phyloP scores from a whole-genome alignment of 1,140 invertebrate species.

The Bilobella aurantiaca region DNA sequence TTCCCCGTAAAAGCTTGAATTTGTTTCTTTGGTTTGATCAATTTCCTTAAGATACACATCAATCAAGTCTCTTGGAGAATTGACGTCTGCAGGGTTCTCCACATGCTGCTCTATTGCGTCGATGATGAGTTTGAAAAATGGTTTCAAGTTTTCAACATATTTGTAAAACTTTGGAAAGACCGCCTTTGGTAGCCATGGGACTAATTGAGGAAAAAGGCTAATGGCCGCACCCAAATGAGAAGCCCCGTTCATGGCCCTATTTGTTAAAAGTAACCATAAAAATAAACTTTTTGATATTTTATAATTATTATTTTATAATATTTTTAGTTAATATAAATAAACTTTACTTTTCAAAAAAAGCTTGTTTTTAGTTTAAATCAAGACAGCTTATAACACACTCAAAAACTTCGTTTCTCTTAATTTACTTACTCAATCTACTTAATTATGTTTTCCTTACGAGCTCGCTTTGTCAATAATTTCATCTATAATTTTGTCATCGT shows the following conservation, averaged over 20 bases:
- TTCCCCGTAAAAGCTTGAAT: constrained; percentile 16
- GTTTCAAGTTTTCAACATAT: not conserved
- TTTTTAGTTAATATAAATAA: too few species aligned
- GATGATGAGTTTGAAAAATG: not conserved
- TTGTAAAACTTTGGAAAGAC: not conserved
- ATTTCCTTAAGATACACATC: constrained; percentile 18
- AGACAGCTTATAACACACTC: too few species aligned
- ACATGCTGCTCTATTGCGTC: not conserved
- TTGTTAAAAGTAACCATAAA: too few species aligned
- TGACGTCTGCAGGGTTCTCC: not conserved
- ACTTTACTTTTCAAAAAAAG: too few species aligned
- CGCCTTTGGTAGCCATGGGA: not conserved
- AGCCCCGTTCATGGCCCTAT: not conserved
- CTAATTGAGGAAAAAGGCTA: not conserved
- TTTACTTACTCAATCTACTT: too few species aligned
- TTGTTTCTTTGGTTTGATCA: constrained; percentile 11
- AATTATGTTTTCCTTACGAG: not conserved
- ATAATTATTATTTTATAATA: too few species aligned
- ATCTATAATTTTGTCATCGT: constrained; percentile 19
- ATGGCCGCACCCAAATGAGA: not conserved
- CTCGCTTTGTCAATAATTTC: not conserved
- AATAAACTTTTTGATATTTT: not conserved
- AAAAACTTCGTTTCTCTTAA: too few species aligned
- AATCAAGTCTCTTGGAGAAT: constrained; percentile 16
- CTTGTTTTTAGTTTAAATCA: too few species aligned